Percentiles rank a stretch among this genome's conserved stretches.
These are phyloP conservation scores for Caenorhabditis panamensis DNA, from an alignment of 2,888 invertebrate genomes.

Conservation along the genomic window DNA sequence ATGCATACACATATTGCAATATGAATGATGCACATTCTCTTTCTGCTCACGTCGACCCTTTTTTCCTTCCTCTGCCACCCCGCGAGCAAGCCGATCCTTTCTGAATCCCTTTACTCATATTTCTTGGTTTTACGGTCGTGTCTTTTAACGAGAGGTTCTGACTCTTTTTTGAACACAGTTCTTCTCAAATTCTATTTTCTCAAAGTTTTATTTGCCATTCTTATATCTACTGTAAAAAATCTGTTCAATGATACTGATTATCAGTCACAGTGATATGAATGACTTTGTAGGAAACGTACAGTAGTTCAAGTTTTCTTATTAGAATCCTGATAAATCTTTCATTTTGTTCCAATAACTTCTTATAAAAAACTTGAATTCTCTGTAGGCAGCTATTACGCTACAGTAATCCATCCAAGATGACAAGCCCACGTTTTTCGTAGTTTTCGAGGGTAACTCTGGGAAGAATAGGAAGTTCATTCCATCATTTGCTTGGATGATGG, in stretches of 20 bases:
- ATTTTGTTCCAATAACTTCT: no score
- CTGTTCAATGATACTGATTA: no score
- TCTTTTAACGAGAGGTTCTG: neutral
- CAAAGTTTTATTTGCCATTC: no score
- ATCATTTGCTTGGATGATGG: neutral
- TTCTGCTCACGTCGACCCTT: slow-evolving; percentile 40
- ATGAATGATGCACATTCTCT: slow-evolving; percentile 59
- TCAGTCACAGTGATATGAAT: no score
- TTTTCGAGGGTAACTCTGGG: slow-evolving; percentile 7
- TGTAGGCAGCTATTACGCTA: no score
- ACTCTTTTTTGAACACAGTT: neutral
- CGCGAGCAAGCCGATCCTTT: slow-evolving; percentile 16
- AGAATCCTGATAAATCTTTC: no score
- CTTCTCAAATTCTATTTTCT: no score
- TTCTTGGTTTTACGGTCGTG: slow-evolving; percentile 8
- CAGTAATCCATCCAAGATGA: no score
- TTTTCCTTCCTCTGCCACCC: slow-evolving; percentile 26
- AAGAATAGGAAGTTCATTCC: neutral
- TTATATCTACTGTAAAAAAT: no score
- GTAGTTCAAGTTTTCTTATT: no score
- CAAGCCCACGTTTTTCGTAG: neutral
- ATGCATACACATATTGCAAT: slow-evolving; percentile 60
- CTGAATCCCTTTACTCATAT: neutral
- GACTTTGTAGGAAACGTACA: no score
- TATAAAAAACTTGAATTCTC: no score